Percentiles rank a stretch among this genome's conserved stretches.
These are phyloP conservation scores for Corythornis cristatus DNA, from an alignment of 2,113 vertebrate species.

Conservation along the genomic window DNA sequence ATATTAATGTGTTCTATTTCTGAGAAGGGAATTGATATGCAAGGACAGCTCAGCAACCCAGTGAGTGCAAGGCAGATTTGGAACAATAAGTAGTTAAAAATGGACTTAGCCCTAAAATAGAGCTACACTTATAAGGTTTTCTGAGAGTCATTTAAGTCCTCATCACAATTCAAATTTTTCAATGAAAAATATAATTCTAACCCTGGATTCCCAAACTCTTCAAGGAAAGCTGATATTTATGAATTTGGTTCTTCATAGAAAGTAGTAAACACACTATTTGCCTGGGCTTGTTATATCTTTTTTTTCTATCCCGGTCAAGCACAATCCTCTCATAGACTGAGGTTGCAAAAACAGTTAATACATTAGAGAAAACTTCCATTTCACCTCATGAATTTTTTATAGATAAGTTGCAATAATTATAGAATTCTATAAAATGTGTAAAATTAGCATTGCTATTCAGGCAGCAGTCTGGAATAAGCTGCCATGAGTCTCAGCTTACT, in stretches of 20 bases:
- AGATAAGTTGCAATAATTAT: background rate
- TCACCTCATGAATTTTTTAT: background rate
- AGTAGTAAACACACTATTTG: background rate
- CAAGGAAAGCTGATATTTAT: background rate
- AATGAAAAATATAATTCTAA: background rate
- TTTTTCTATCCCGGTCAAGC: background rate
- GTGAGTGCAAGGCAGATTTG: background rate
- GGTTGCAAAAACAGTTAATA: background rate
- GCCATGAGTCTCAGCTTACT: background rate
- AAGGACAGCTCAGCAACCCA: background rate
- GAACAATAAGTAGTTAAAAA: background rate
- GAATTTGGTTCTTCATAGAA: background rate
- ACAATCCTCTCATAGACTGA: background rate
- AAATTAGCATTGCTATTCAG: background rate
- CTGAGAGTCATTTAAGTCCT: background rate
- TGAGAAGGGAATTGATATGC: background rate
- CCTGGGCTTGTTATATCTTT: background rate
- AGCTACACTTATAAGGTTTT: background rate
- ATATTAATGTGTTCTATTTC: background rate
- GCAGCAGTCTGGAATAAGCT: background rate
- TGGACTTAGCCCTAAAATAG: background rate
- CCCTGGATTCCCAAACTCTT: background rate
- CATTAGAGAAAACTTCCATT: background rate
- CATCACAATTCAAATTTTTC: background rate
- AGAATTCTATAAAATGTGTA: background rate